Conservation (phyloP, 92 coral and sea anemone species). For the Paragorgia papillata region DNA sequence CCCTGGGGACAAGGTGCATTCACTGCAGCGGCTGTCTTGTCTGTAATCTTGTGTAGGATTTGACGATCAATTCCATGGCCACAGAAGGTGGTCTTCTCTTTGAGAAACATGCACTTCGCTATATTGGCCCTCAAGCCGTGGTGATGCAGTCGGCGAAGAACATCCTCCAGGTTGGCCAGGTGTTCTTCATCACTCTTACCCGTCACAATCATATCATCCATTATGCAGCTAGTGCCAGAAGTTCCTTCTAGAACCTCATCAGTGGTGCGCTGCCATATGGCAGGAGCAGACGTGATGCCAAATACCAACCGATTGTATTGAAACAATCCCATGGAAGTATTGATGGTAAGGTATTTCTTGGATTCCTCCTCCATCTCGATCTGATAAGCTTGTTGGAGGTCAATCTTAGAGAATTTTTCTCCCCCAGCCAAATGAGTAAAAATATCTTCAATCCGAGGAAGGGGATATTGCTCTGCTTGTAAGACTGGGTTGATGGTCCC, state of each 20-base stretch:
- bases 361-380: conserved; percentile 64
- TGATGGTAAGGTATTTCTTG: conserved; percentile 55
- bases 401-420: conserved; percentile 43
- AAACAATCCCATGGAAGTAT: conserved; percentile 65
- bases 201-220: conserved; percentile 55
- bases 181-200: conserved; percentile 53
- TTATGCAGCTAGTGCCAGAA: conserved; percentile 53
- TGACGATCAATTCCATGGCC: conserved; percentile 50
- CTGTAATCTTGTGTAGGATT: conserved; percentile 54
- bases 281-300: conserved; percentile 61
- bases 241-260: conserved; percentile 61
- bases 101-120: no score
- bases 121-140: conserved; percentile 58
- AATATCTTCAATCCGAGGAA: conserved; percentile 53
- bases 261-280: conserved; percentile 63
- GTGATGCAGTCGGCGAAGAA: conserved; percentile 49
- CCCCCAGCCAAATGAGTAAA: conserved; percentile 60
- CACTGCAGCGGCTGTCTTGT: conserved; percentile 51
- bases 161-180: no score
- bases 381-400: conserved; percentile 52
- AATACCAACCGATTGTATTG: conserved; percentile 63
- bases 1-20: conserved; percentile 58
- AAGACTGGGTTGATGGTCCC: conserved; percentile 55
- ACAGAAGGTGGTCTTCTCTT: conserved; percentile 47
- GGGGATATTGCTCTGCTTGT: conserved; percentile 59